Evolutionary conservation across 2,888 invertebrate species (phyloP).

Genomic region (Syrphus vitripennis): DNA sequence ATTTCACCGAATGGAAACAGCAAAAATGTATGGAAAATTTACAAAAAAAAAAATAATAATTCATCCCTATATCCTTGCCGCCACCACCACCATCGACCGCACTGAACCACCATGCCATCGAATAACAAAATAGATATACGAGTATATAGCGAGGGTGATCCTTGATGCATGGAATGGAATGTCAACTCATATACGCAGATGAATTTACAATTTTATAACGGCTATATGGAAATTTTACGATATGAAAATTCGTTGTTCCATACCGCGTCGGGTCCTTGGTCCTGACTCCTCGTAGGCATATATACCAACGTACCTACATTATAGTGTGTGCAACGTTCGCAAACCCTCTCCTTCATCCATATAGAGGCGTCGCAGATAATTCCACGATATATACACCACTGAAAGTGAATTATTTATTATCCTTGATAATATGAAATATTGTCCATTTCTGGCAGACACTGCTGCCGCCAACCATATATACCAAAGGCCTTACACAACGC

Average conservation of each 20-base stretch:
- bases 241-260: conserved; percentile 6
- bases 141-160: conserved; percentile 49
- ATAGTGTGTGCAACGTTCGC: neutral
- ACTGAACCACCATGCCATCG: neutral
- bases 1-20: neutral
- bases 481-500: neutral
- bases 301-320: neutral
- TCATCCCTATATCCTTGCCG: neutral
- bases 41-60: too few relatives aligned
- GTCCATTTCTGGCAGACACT: conserved; percentile 44
- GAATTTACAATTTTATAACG: conserved; percentile 53
- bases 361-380: conserved; percentile 43
- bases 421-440: conserved; percentile 62
- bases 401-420: conserved; percentile 65
- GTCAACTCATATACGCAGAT: conserved; percentile 45
- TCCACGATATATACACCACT: conserved; percentile 32
- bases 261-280: neutral
- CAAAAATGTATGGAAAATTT: neutral
- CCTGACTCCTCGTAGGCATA: neutral
- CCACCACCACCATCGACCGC: neutral
- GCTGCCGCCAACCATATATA: conserved; percentile 26
- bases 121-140: neutral
- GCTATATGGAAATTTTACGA: conserved; percentile 31
- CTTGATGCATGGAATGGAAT: conserved; percentile 54
- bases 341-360: conserved; percentile 7